Conservation (phyloP, 1,140 invertebrate genomes). For the Heliothis subflexa region DNA sequence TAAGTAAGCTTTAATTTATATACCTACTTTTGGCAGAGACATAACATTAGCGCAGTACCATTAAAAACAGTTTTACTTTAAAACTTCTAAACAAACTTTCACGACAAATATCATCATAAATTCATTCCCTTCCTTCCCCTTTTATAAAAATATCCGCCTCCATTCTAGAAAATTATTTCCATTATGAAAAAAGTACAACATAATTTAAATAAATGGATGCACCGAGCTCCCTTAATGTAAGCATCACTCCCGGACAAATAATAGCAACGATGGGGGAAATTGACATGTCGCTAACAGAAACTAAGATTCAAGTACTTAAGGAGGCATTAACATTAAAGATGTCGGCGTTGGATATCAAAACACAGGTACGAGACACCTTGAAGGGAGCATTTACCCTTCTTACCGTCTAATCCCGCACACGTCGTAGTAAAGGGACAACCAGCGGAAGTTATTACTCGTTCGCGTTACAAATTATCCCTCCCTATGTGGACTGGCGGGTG, state of each 20-base stretch:
- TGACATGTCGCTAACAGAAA: background rate
- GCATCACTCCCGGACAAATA: slow-evolving; percentile 21
- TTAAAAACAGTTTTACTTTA: slow-evolving; percentile 26
- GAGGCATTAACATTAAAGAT: background rate
- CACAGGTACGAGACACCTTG: background rate
- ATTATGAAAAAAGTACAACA: slow-evolving; percentile 36
- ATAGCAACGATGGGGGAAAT: background rate
- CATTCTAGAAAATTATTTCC: slow-evolving; percentile 35
- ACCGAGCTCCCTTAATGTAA: slow-evolving; percentile 14
- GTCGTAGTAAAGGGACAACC: slow-evolving; percentile 57
- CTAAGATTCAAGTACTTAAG: background rate
- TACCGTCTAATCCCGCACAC: slow-evolving; percentile 58
- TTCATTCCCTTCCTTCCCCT: slow-evolving; percentile 8
- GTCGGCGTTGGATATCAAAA: background rate
- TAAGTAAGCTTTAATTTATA: background rate
- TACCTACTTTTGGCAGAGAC: too few species aligned
- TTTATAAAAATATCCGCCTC: slow-evolving; percentile 31
- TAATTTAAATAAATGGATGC: slow-evolving; percentile 44
- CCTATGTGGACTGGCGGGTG: slow-evolving; percentile 61
- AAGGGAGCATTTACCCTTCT: slow-evolving; percentile 46
- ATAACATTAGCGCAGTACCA: too few species aligned
- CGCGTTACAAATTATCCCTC: slow-evolving; percentile 74
- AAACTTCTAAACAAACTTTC: slow-evolving; percentile 1
- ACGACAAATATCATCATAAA: slow-evolving; percentile 9
- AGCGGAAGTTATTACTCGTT: slow-evolving; percentile 73